Conservation (phyloP, 1,140 invertebrate genomes). For the Armadillidium nasatum region DNA sequence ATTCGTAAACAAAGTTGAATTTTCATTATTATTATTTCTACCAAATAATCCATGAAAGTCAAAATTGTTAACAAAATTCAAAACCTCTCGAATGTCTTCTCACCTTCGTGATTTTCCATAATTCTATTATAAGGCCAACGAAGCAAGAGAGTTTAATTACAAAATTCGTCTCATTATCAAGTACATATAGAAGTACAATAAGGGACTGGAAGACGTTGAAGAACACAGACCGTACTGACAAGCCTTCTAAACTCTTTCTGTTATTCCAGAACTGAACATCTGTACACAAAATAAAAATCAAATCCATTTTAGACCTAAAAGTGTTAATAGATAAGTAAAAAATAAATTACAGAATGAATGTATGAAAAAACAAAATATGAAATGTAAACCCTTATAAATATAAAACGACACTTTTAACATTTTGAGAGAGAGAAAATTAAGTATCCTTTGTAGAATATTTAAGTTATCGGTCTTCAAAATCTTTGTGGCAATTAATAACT, state of each 20-base stretch:
- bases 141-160: conserved; percentile 87
- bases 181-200: conserved; percentile 89
- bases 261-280: conserved; percentile 99
- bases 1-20: too few species aligned
- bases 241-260: conserved; percentile 89
- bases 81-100: neutral
- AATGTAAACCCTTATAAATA: too few species aligned
- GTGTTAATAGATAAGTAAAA: neutral
- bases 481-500: too few species aligned
- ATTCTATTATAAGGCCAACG: conserved; percentile 91
- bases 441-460: too few species aligned
- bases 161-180: conserved; percentile 98
- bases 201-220: conserved; percentile 97
- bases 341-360: neutral
- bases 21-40: too few species aligned
- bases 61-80: too few species aligned
- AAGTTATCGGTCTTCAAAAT: too few species aligned
- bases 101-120: conserved; percentile 99
- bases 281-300: conserved; percentile 52
- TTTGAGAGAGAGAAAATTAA: too few species aligned
- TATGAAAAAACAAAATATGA: neutral
- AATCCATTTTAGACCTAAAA: too few species aligned
- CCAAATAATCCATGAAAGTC: too few species aligned
- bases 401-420: too few species aligned
- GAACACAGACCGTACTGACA: conserved; percentile 97